phyloP scores from a whole-genome alignment of 2,888 invertebrate species.

The Podotricha telesiphe region DNA sequence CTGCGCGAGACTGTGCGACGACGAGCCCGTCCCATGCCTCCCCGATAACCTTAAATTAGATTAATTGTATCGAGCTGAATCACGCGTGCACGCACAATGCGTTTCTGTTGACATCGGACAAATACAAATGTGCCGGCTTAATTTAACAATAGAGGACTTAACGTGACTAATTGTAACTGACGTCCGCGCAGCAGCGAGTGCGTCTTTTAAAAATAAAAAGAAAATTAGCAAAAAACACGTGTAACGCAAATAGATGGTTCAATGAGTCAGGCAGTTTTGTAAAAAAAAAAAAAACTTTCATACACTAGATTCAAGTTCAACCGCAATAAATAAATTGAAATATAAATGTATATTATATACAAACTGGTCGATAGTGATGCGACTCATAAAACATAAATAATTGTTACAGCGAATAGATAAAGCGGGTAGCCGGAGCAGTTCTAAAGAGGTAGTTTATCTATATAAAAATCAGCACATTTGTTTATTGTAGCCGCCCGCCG shows the following conservation, averaged over 20 bases:
- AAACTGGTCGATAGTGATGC: slow-evolving; percentile 27
- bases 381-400: slow-evolving; percentile 44
- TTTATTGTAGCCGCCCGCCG: slow-evolving; percentile 76
- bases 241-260: slow-evolving; percentile 26
- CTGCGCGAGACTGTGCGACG: slow-evolving; percentile 79
- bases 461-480: slow-evolving; percentile 79
- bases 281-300: slow-evolving; percentile 12
- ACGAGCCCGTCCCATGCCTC: slow-evolving; percentile 70
- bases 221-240: slow-evolving; percentile 23
- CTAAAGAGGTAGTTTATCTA: slow-evolving; percentile 66
- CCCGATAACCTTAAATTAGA: slow-evolving; percentile 82
- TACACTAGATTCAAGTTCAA: slow-evolving; percentile 15
- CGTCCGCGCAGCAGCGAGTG: slow-evolving; percentile 46
- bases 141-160: slow-evolving; percentile 66
- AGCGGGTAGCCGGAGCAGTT: slow-evolving; percentile 54
- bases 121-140: slow-evolving; percentile 74
- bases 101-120: slow-evolving; percentile 74
- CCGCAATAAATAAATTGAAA: slow-evolving; percentile 20
- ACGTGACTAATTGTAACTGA: slow-evolving; percentile 62
- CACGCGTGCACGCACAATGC: slow-evolving; percentile 67
- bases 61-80: slow-evolving; percentile 82
- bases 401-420: slow-evolving; percentile 61
- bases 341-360: slow-evolving; percentile 22
- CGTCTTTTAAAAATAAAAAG: slow-evolving; percentile 20
- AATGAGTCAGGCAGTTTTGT: slow-evolving; percentile 18